Evolutionary conservation across 2,113 vertebrate genomes (phyloP).

Genomic region (Caranx melampygus): DNA sequence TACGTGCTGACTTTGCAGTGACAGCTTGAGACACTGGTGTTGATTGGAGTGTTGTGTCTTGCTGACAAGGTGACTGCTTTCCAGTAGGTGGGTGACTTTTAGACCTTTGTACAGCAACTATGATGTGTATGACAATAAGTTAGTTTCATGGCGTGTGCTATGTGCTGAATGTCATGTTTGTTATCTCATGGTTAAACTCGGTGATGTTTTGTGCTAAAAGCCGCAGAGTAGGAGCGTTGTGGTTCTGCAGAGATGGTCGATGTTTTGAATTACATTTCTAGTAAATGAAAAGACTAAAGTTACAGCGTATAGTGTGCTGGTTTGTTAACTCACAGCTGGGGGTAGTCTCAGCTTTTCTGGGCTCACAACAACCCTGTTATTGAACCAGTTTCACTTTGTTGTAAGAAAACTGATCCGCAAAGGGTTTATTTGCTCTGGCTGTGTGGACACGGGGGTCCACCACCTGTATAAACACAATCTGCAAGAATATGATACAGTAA

Average conservation of each 20-base stretch:
- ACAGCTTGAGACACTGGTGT: no score
- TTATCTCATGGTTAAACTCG: background rate
- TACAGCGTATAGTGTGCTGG: background rate
- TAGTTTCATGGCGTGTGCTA: background rate
- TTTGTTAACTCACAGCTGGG: background rate
- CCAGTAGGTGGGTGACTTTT: background rate
- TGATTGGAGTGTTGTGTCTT: no score
- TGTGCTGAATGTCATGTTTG: background rate
- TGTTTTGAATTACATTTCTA: background rate
- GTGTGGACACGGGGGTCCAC: slow-evolving; percentile 42
- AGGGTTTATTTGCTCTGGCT: slow-evolving; percentile 32
- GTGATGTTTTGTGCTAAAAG: background rate
- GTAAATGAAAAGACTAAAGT: background rate
- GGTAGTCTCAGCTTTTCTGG: background rate
- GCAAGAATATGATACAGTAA: slow-evolving; percentile 53
- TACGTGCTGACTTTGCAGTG: background rate
- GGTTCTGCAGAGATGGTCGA: background rate
- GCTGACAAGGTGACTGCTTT: no score
- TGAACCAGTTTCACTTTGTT: background rate
- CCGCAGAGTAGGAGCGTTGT: background rate
- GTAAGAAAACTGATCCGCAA: background rate
- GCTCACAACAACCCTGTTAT: background rate
- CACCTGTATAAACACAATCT: slow-evolving; percentile 70
- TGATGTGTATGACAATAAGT: background rate
- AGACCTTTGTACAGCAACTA: background rate